A percentile compares a stretch with the other conserved stretches of the same genome.
phyloP scores from a whole-genome alignment of 2,113 vertebrate genomes.

The Shinisaurus crocodilurus region DNA sequence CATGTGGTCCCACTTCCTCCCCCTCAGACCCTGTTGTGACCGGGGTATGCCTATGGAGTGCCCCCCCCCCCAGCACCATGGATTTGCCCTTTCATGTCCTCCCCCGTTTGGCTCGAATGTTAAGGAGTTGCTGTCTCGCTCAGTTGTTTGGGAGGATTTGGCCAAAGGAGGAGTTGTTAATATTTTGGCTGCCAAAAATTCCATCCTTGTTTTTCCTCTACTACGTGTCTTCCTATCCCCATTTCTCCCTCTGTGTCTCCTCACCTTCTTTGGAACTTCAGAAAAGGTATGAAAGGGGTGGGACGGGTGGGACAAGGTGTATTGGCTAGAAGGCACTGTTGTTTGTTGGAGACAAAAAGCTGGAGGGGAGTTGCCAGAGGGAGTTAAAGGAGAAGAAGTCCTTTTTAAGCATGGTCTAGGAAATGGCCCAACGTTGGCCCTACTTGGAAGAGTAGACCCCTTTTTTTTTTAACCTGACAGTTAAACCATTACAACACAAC shows the following conservation, averaged over 20 bases:
- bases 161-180: background rate
- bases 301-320: background rate
- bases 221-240: conserved; percentile 1
- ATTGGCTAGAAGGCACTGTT: background rate
- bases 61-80: background rate
- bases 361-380: background rate
- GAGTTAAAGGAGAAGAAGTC: background rate
- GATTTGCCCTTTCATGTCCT: background rate
- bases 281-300: background rate
- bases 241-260: background rate
- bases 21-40: fast-evolving
- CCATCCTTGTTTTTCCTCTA: background rate
- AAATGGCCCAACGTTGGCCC: background rate
- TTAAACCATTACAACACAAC: background rate
- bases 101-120: background rate
- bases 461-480: background rate
- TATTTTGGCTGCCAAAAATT: background rate
- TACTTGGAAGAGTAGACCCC: background rate
- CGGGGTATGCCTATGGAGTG: too few species aligned
- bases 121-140: background rate
- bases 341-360: background rate
- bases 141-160: background rate
- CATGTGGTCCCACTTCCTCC: fast-evolving
- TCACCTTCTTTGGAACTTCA: background rate
- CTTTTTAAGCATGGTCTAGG: background rate